Evolutionary conservation across 2,797 vertebrate species (phyloP), one percentile per base, ranked within the genome.

Genomic region (Antrozous pallidus): DNA sequence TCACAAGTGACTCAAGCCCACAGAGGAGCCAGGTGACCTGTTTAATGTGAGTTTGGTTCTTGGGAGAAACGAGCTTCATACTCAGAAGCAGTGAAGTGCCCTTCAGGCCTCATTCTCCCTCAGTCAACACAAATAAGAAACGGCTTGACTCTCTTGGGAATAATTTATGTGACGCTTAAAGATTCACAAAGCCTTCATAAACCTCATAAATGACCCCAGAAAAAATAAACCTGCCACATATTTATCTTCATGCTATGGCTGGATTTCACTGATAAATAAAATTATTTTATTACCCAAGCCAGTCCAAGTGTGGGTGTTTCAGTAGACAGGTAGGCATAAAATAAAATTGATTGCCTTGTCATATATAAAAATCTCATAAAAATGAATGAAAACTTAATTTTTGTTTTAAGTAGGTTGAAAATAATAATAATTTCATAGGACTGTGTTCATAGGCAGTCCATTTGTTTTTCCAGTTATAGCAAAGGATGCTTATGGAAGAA

Each of bases 181-280:
- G 33, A 88, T 47, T 83, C 79, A 81, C 51, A 78, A 6, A 93
- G 24, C 22, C 40, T 38, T 45, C 65, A 11, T 67, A 74, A 77
- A 9, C 67, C 20, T 91, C 42, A 54, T 84, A 86, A 75, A 49
- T 85, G 40, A 96, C 31, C 40, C 45, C 51, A 56, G 26, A 20
- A 51, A 94, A 86, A 84, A 81, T 16, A 74, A 71, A 31, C 2
- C 4, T 88, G 22, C 22, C 26, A 69, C 24, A 45, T 12, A 74
- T 90, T 88, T 88, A 89, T 78, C 22, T 86, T 73, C 5, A 70
- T 31, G 7, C 14, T 91, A 38, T 78, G 22, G 3, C 86, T 94
- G 17, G 31, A 87, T 93, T 91, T 91, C 69, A 75, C 49, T 89
- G 91, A 95, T 58, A 92, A 89, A 87, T 61, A 74, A 28, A 93